Evolutionary conservation across 2,797 vertebrate species (phyloP), one percentile per base, ranked within the genome.

Genomic region (Antennarius maculatus): DNA sequence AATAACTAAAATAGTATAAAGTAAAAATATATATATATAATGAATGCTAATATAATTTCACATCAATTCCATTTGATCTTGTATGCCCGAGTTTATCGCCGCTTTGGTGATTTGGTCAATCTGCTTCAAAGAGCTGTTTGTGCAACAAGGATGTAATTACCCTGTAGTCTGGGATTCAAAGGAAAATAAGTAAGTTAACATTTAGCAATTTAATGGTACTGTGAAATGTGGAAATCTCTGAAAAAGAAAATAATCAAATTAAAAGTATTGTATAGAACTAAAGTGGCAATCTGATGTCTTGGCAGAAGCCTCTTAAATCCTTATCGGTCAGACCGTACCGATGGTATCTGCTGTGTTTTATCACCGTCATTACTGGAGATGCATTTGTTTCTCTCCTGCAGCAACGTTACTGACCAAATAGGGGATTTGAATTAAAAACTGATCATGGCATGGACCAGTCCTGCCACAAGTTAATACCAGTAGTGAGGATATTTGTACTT

Each of bases 401-500:
- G 79, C 79, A 58, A 29, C 54, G 65, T 59, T 46, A 46, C 60
- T 45, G 66, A 66, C 47, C 65, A 77, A 61, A 74, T 45, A 60
- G 61, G 58, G 43, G 55, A 76, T 67, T 55, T 23, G 61, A n/a
- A 48, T 62, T 74, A 82, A 74, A 84, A 77, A 78, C 66, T 54
- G 61, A 81, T 85, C 61, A 58, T 69, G 75, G 86, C 85, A 68
- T 68, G 70, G 74, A 76, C 69, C 69, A 77, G 75, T 80, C 56
- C 60, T 71, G 63, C 74, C 67, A 71, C 56, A 78, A 81, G 81
- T 88, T 87, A 86, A 87, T 86, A 77, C 85, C 77, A 72, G 78
- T 49, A 50, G 55, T 66, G 41, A 50, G 79, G 77, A 82, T 86
- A 84, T 88, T 83, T 86, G 80, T 69, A 67, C 80, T 83, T 89